A percentile compares a stretch with the other conserved stretches of the same genome.
Evolutionary conservation across 2,797 vertebrate species (phyloP).

Genomic region (Eupleurogrammus muticus): DNA sequence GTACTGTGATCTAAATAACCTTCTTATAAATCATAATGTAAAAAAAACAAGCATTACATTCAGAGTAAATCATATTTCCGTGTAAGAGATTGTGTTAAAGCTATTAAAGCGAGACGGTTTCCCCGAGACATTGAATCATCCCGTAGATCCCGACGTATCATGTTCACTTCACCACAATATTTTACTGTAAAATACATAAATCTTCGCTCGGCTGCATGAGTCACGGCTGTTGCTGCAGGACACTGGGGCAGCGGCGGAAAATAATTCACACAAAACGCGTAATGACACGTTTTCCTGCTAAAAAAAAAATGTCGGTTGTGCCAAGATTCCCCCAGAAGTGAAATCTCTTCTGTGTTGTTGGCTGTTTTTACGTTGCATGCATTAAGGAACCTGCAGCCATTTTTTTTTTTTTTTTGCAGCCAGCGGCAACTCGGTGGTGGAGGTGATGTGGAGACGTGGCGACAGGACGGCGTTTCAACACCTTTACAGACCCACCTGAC

Average conservation of each 20-base stretch:
- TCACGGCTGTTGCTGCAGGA: conserved; percentile 16
- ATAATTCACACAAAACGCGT: conserved; percentile 23
- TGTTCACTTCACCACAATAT: conserved; percentile 29
- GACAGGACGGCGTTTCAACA: conserved; percentile 69
- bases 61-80: not conserved
- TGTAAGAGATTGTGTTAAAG: not conserved
- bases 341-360: no score
- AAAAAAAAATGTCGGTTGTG: not conserved
- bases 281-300: conserved; percentile 31
- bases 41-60: not conserved
- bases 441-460: conserved; percentile 68
- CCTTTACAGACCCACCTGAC: conserved; percentile 43
- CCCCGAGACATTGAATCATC: not conserved
- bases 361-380: no score
- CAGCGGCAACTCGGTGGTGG: conserved; percentile 69
- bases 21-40: not conserved
- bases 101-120: not conserved
- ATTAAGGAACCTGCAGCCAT: no score
- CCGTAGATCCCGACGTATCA: conserved; percentile 33
- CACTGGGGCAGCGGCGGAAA: not conserved
- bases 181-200: conserved; percentile 45
- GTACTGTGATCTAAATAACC: not conserved
- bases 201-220: conserved; percentile 35
- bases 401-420: no score
- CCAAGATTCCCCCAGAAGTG: not conserved